Conservation (phyloP, 2,888 invertebrate species). For the Helicoverpa assulta region DNA sequence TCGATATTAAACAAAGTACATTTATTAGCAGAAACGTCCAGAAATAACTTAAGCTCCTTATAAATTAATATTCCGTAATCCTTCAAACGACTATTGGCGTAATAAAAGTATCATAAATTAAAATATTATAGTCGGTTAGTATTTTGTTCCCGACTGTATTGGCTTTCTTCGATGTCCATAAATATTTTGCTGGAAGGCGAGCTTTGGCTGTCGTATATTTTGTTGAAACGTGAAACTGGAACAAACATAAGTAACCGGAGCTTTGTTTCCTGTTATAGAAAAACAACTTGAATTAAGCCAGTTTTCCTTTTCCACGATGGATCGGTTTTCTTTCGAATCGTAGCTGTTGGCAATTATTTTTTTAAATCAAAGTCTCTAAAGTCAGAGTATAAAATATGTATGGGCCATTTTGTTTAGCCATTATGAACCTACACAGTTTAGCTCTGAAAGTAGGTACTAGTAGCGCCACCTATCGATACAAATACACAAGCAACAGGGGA, state of each 20-base stretch:
- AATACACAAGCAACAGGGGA: constrained; percentile 2
- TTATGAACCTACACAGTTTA: background rate
- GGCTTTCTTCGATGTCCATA: constrained; percentile 31
- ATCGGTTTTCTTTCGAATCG: constrained; percentile 17
- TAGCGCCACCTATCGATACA: constrained; percentile 52
- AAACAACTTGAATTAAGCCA: constrained; percentile 10
- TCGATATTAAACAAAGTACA: background rate
- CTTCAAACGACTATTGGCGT: constrained; percentile 30
- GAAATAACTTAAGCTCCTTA: constrained; percentile 13
- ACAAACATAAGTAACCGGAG: constrained; percentile 29
- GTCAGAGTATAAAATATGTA: background rate
- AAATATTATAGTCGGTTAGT: constrained; percentile 19
- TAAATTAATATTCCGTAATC: constrained; percentile 20
- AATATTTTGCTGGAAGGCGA: constrained; percentile 48
- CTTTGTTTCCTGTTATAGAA: constrained; percentile 28
- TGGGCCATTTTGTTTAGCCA: constrained; percentile 1
- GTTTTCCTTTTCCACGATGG: constrained; percentile 9
- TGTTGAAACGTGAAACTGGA: constrained; percentile 47
- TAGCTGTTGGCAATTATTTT: constrained; percentile 2
- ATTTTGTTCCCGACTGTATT: constrained; percentile 16
- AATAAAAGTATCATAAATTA: constrained; percentile 39
- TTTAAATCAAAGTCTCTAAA: background rate
- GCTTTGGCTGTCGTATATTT: constrained; percentile 45
- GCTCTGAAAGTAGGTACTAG: constrained; percentile 8
- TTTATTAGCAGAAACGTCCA: constrained; percentile 5